Conservation (phyloP, 2,113 vertebrate genomes). For the Neomonachus schauinslandi region DNA sequence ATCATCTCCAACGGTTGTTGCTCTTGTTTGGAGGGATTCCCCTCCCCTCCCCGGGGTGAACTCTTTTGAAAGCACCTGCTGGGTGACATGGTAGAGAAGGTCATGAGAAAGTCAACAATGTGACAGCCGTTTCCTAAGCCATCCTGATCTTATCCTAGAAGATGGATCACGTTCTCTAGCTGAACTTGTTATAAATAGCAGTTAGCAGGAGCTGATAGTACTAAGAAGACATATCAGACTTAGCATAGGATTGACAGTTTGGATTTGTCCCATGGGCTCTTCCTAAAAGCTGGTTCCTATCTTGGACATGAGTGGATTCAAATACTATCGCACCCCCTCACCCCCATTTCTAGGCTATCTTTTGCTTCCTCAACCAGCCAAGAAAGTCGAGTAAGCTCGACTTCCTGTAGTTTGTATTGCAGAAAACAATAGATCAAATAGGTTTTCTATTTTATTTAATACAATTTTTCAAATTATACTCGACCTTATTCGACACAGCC, state of each 20-base stretch:
- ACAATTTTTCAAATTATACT: not conserved
- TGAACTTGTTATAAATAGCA: slow-evolving; percentile 70
- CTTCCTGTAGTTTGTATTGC: not conserved
- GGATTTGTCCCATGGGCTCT: not conserved
- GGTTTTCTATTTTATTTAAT: not conserved
- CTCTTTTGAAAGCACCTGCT: slow-evolving; percentile 72
- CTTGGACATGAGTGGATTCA: too few relatives aligned
- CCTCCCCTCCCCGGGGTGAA: not conserved
- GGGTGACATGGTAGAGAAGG: slow-evolving; percentile 54
- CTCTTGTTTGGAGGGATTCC: not conserved
- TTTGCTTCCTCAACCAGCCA: not conserved
- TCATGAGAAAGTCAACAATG: slow-evolving; percentile 77
- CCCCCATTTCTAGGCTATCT: not conserved
- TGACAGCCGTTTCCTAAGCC: slow-evolving; percentile 64
- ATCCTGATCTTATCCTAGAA: slow-evolving; percentile 69
- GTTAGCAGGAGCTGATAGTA: not conserved
- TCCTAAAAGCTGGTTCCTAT: not conserved
- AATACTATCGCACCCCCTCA: accelerated
- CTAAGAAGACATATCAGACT: not conserved
- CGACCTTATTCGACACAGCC: not conserved
- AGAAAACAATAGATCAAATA: not conserved
- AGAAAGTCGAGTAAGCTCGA: not conserved
- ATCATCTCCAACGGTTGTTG: slow-evolving; percentile 17
- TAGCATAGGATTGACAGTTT: not conserved
- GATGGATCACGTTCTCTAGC: slow-evolving; percentile 52